Evolutionary conservation across 2,888 invertebrate genomes (phyloP).

Genomic region (Scaptomyza polygonia): DNA sequence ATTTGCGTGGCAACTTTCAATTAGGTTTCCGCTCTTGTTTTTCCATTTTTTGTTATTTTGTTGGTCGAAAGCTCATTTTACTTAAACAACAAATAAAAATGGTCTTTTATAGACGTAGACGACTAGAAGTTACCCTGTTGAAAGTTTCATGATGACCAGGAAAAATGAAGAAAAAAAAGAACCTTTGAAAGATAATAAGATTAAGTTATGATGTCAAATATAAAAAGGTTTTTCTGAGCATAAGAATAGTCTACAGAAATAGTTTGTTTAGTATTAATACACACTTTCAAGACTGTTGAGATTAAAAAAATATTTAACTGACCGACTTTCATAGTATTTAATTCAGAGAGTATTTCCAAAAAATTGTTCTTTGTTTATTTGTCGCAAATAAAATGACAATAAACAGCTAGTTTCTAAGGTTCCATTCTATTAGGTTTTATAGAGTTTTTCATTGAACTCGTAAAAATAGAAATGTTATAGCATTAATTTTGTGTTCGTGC

Average conservation of each 20-base stretch:
- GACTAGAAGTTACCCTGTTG: slow-evolving; percentile 1
- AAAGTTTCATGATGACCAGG: not conserved
- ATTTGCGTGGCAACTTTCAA: slow-evolving; percentile 80
- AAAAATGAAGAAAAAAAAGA: no score
- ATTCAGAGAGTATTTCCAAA: not conserved
- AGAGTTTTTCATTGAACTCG: slow-evolving; percentile 64
- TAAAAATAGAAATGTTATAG: slow-evolving; percentile 78
- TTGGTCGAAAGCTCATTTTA: slow-evolving; percentile 53
- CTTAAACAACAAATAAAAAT: slow-evolving; percentile 31
- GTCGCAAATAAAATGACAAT: slow-evolving; percentile 70
- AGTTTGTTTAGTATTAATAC: no score
- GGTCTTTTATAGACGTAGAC: not conserved
- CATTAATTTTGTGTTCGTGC: slow-evolving; percentile 55
- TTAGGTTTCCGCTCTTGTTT: slow-evolving; percentile 68
- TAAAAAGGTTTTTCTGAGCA: no score
- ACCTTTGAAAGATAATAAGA: no score
- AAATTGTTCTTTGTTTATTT: slow-evolving; percentile 71
- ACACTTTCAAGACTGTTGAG: no score
- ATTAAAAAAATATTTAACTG: not conserved
- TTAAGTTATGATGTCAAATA: no score
- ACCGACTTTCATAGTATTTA: not conserved
- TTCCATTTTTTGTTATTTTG: slow-evolving; percentile 21
- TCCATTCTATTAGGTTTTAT: slow-evolving; percentile 48
- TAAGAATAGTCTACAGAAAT: no score
- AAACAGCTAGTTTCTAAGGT: slow-evolving; percentile 33